These are phyloP conservation scores for Tautogolabrus adspersus DNA, from an alignment of 2,113 vertebrate genomes.

Conservation along the genomic window DNA sequence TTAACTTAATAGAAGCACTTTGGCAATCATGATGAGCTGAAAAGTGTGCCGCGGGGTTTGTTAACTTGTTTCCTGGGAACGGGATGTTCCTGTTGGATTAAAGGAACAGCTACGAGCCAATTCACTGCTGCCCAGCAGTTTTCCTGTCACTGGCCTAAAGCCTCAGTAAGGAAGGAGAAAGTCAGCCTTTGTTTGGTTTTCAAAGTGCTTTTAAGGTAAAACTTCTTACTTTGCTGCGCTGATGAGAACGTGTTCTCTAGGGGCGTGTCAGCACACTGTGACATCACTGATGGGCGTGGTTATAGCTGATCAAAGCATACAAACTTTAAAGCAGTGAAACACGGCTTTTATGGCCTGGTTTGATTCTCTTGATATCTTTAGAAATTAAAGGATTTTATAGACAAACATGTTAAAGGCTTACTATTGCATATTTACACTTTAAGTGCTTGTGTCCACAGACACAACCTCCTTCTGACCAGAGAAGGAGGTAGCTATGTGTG, in stretches of 20 bases:
- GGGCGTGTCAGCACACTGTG: not conserved
- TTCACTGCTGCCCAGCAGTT: not conserved
- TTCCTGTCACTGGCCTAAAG: constrained; percentile 3
- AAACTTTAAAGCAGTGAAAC: not conserved
- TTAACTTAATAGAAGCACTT: not conserved
- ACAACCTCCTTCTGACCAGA: no score
- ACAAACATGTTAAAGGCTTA: no score
- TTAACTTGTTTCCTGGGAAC: constrained; percentile 12
- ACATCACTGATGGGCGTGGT: not conserved
- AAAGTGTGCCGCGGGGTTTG: not conserved
- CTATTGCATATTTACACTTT: no score
- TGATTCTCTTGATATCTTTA: no score
- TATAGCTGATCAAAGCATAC: not conserved
- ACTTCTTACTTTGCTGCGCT: not conserved
- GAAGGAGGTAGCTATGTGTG: no score
- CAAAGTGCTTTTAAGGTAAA: not conserved
- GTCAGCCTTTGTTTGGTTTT: not conserved
- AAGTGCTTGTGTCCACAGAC: no score
- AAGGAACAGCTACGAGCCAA: constrained; percentile 3
- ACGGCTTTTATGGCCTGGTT: no score
- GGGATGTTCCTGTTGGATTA: constrained; percentile 16
- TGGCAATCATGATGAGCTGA: not conserved
- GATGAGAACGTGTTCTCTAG: not conserved
- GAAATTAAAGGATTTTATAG: no score
- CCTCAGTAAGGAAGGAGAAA: not conserved